A percentile compares a stretch with the other conserved stretches of the same genome.
phyloP scores from a whole-genome alignment of 2,797 vertebrate species.

The Podarcis lilfordi region DNA sequence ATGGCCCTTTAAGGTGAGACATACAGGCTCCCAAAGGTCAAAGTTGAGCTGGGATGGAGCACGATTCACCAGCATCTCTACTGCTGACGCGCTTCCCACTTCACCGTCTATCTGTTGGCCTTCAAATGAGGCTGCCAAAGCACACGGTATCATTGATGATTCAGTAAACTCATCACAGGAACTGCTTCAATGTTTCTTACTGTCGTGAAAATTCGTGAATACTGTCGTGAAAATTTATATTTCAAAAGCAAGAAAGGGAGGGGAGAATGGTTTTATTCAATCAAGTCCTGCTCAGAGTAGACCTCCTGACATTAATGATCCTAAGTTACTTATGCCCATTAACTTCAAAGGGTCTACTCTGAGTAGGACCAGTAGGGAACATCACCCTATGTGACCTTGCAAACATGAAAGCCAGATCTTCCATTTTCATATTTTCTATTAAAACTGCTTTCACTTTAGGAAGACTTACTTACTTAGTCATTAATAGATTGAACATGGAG shows the following conservation, averaged over 20 bases:
- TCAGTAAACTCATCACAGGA: not conserved
- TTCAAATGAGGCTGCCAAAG: not conserved
- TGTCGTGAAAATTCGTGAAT: not conserved
- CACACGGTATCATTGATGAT: too few relatives aligned
- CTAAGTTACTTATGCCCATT: too few relatives aligned
- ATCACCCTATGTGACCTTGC: not conserved
- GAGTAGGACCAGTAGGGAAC: too few relatives aligned
- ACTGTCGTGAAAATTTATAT: not conserved
- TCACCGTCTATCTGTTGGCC: not conserved
- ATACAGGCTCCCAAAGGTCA: not conserved
- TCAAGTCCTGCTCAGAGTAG: too few relatives aligned
- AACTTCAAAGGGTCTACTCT: too few relatives aligned
- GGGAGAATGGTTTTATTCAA: not conserved
- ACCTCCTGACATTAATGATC: too few relatives aligned
- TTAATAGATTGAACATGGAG: not conserved
- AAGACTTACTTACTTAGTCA: conserved; percentile 2
- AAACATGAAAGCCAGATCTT: not conserved
- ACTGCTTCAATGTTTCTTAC: not conserved
- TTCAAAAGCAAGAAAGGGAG: not conserved
- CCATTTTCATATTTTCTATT: not conserved
- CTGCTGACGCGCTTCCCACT: not conserved
- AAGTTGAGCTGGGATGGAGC: not conserved
- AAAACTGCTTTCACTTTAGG: not conserved
- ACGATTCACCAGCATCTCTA: not conserved
- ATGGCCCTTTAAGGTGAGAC: not conserved